Percentiles rank a stretch among this genome's conserved stretches.
Conservation (phyloP, 1,140 invertebrate species). For the Drosophila tsacasi region DNA sequence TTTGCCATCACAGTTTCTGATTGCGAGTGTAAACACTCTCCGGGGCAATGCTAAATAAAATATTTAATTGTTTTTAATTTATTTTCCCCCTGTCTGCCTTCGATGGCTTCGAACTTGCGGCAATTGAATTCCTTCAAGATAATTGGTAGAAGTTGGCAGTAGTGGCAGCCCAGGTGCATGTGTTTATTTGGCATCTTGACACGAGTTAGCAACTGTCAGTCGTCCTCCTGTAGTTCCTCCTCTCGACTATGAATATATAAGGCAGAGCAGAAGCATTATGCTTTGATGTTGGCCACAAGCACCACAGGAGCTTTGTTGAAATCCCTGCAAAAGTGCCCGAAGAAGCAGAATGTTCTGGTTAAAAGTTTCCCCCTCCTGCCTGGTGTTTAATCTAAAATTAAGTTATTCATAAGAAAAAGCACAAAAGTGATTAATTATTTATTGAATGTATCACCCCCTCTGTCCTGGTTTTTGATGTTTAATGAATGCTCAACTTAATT, state of each 20-base stretch:
- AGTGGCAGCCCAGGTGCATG: slow-evolving; percentile 23
- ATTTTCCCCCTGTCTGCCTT: slow-evolving; percentile 25
- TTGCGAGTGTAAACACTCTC: slow-evolving; percentile 31
- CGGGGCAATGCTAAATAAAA: slow-evolving; percentile 65
- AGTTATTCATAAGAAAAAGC: slow-evolving; percentile 49
- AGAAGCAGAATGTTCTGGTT: neutral
- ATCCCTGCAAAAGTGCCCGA: slow-evolving; percentile 18
- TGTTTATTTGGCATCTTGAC: slow-evolving; percentile 33
- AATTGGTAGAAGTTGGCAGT: slow-evolving; percentile 49
- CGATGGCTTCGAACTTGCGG: slow-evolving; percentile 36
- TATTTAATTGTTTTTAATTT: slow-evolving; percentile 80
- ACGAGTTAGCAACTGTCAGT: slow-evolving; percentile 16
- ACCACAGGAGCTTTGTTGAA: slow-evolving; percentile 37
- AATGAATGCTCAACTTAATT: slow-evolving; percentile 41
- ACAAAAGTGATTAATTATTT: slow-evolving; percentile 41
- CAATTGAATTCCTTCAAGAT: slow-evolving; percentile 56
- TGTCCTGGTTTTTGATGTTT: slow-evolving; percentile 28
- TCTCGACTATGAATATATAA: slow-evolving; percentile 48
- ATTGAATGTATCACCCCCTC: slow-evolving; percentile 28
- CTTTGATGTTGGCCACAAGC: slow-evolving; percentile 63
- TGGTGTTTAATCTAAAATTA: slow-evolving; percentile 48
- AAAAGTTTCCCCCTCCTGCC: neutral
- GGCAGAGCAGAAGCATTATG: slow-evolving; percentile 33
- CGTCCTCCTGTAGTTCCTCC: slow-evolving; percentile 10
- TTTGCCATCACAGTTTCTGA: slow-evolving; percentile 22